These are phyloP conservation scores for Electrona antarctica DNA, from an alignment of 2,113 vertebrate species.

Conservation along the genomic window DNA sequence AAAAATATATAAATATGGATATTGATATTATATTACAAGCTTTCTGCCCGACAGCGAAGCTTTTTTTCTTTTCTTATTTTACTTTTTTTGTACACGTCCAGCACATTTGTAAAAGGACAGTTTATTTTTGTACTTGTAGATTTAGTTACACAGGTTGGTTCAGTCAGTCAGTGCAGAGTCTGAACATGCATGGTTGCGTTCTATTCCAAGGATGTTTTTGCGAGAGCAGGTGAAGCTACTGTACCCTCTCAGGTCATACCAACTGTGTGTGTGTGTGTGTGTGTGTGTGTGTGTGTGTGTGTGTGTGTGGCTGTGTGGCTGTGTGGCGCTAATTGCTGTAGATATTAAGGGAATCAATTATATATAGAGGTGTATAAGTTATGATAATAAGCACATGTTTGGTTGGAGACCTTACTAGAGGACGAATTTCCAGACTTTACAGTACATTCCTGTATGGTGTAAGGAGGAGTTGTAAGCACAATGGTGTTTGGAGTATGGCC, in stretches of 20 bases:
- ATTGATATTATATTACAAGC: too few species aligned
- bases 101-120: conserved; percentile 22
- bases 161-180: not conserved
- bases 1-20: not conserved
- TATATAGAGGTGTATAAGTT: conserved; percentile 4
- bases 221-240: conserved; percentile 27
- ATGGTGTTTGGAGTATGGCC: too few species aligned
- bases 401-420: too few species aligned
- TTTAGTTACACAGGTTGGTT: conserved; percentile 19
- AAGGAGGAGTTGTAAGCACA: too few species aligned
- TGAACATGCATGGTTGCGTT: conserved; percentile 1
- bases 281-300: too few species aligned
- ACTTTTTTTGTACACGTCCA: conserved; percentile 2
- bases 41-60: not conserved
- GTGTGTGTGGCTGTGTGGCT: too few species aligned
- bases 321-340: conserved; percentile 19
- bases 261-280: conserved; percentile 30
- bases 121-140: conserved; percentile 53
- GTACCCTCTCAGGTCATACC: conserved; percentile 61
- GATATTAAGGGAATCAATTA: conserved; percentile 12
- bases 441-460: too few species aligned
- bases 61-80: not conserved
- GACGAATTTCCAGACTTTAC: too few species aligned
- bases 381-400: too few species aligned
- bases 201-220: conserved; percentile 6